Conservation (phyloP, 2,113 vertebrate species). For the Chionis minor region DNA sequence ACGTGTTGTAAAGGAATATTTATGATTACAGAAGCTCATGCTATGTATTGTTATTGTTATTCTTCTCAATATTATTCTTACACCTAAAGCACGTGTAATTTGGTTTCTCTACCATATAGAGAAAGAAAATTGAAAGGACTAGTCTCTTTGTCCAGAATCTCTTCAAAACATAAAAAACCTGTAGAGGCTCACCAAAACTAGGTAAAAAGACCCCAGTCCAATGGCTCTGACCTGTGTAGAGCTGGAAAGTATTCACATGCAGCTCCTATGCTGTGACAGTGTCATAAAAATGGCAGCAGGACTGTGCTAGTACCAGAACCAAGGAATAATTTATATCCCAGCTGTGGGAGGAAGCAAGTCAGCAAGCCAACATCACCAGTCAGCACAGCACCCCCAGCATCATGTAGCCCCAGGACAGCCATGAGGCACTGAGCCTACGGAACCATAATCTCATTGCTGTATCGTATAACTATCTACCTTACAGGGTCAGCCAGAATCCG, state of each 20-base stretch:
- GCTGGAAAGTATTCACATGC: neutral
- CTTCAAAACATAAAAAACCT: neutral
- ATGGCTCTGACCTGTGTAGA: neutral
- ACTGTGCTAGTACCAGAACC: neutral
- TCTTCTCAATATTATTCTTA: neutral
- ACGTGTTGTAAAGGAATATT: neutral
- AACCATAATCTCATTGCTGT: neutral
- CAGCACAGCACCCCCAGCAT: neutral
- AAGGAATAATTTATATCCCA: neutral
- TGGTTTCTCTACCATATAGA: neutral
- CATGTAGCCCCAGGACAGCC: neutral
- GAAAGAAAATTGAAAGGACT: neutral
- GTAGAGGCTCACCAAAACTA: neutral
- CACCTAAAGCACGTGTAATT: neutral
- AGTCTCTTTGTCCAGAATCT: neutral
- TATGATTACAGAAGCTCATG: neutral
- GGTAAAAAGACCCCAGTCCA: neutral
- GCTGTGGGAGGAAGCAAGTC: neutral
- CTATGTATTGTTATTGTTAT: neutral
- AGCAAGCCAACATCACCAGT: neutral
- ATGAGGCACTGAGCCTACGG: neutral
- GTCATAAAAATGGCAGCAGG: neutral
- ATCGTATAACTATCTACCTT: neutral
- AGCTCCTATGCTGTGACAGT: neutral
- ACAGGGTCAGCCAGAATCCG: neutral